Conservation (phyloP, 2,113 vertebrate genomes). For the Oenanthe melanoleuca region DNA sequence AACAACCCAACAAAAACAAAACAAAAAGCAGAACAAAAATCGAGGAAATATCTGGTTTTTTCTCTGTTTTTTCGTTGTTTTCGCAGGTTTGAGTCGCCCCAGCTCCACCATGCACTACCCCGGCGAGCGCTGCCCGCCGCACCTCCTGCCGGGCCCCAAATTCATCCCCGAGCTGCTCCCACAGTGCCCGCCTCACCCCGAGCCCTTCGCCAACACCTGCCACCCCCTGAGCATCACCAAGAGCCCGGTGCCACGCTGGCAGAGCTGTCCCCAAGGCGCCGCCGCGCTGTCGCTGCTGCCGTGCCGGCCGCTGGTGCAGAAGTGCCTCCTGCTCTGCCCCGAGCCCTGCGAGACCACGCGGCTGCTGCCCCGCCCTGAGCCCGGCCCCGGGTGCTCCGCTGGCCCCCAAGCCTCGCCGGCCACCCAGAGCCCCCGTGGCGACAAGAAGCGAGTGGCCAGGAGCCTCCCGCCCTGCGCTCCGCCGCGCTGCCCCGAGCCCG, state of each 20-base stretch:
- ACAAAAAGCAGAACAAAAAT: too few species aligned
- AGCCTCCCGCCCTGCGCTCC: background rate
- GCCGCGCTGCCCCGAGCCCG: background rate
- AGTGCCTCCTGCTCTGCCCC: background rate
- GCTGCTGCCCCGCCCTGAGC: background rate
- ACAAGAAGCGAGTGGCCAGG: background rate
- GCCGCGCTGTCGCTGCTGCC: background rate
- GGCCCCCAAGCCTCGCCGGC: rapidly evolving
- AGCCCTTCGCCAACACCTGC: background rate
- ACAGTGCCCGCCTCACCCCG: rapidly evolving
- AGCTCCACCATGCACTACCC: background rate
- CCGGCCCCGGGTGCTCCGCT: too few species aligned
- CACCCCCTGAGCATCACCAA: constrained; percentile 34
- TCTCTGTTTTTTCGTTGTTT: too few species aligned
- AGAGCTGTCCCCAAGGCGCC: background rate
- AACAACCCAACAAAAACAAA: too few species aligned
- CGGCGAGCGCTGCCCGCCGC: background rate
- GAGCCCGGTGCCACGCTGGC: background rate
- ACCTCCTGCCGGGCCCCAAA: background rate
- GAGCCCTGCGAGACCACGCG: background rate
- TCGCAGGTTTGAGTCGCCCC: background rate
- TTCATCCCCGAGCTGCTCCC: background rate
- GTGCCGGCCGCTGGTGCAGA: background rate
- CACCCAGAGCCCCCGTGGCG: rapidly evolving
- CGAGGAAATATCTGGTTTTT: background rate